These are phyloP conservation scores for Callopanchax toddi DNA, from an alignment of 2,113 vertebrate genomes.

Conservation along the genomic window DNA sequence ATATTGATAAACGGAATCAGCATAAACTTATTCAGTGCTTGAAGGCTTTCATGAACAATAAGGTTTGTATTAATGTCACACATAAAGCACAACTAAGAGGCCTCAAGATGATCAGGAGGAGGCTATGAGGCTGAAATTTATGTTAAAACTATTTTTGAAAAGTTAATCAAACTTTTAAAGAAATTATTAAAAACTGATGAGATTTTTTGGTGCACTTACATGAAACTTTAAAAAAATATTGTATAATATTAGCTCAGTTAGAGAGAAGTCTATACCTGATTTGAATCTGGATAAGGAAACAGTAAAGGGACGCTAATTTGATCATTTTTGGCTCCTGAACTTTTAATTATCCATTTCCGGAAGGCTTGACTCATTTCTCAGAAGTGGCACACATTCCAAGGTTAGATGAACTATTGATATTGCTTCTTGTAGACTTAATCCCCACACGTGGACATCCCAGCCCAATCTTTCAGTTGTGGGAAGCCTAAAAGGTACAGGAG, in stretches of 20 bases:
- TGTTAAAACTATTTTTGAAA: neutral
- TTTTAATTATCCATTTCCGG: constrained; percentile 68
- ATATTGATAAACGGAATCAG: constrained; percentile 95
- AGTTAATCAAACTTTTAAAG: neutral
- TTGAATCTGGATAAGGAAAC: constrained; percentile 44
- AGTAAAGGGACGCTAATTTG: constrained; percentile 57
- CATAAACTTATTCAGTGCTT: constrained; percentile 98
- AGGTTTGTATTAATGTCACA: constrained; percentile 81
- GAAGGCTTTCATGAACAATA: constrained; percentile 99
- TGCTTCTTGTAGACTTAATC: constrained; percentile 57
- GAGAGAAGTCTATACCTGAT: constrained; percentile 23
- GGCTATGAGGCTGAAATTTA: neutral
- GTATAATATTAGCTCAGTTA: no score
- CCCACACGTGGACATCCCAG: constrained; percentile 57
- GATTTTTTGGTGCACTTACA: no score
- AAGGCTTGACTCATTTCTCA: constrained; percentile 68
- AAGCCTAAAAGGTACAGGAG: constrained; percentile 59
- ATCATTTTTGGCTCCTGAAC: constrained; percentile 49
- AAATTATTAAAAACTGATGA: neutral
- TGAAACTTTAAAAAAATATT: no score
- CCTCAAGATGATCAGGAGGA: neutral
- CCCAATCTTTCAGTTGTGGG: constrained; percentile 31
- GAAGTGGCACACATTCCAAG: constrained; percentile 70
- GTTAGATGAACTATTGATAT: constrained; percentile 73
- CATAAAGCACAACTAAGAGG: neutral